Evolutionary conservation across 2,797 vertebrate genomes (phyloP).

Genomic region (Alosa sapidissima): DNA sequence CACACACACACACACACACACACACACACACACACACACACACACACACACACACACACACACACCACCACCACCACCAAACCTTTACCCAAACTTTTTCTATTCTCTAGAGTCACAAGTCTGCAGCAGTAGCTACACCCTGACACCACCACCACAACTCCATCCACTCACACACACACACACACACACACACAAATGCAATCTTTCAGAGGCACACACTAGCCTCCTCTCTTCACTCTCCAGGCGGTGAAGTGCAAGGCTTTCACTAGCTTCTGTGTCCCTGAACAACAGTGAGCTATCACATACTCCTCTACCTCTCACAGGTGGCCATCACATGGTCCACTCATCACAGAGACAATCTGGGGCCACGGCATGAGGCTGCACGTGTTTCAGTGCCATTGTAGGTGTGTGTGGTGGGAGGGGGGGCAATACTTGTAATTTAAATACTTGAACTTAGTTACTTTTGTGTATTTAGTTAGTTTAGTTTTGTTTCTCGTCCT

Average conservation of each 20-base stretch:
- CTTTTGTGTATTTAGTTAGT: no score
- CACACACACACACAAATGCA: background rate
- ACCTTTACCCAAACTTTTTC: background rate
- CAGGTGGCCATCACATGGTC: no score
- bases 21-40: conserved; percentile 31
- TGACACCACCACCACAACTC: no score
- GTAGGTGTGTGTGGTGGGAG: no score
- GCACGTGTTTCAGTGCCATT: background rate
- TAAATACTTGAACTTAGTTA: no score
- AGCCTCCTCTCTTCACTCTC: background rate
- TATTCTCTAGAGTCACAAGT: background rate
- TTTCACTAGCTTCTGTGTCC: background rate
- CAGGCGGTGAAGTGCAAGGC: background rate
- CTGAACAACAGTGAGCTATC: background rate
- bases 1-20: conserved; percentile 16
- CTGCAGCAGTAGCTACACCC: background rate
- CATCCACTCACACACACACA: background rate
- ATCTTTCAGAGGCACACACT: background rate
- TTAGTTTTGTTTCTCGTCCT: no score
- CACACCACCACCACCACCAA: background rate
- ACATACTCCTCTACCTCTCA: no score
- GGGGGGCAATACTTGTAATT: no score
- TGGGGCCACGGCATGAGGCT: background rate
- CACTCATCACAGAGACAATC: background rate
- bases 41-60: background rate